Evolutionary conservation across 2,797 vertebrate species (phyloP), one percentile per base, ranked within the genome.

Genomic region (Enoplosus armatus): DNA sequence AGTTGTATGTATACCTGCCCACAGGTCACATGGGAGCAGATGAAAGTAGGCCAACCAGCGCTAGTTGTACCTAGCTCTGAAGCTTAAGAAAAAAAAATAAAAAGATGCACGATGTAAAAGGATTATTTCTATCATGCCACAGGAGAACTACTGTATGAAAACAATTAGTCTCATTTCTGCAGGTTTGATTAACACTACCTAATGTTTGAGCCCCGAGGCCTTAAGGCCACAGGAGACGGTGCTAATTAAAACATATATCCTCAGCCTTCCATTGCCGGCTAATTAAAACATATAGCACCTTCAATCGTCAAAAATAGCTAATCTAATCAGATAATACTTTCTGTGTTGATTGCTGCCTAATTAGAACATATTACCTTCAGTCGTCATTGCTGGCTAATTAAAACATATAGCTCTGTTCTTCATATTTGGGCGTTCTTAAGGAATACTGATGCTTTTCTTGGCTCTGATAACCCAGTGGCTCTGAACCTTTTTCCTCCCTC

Each of bases 171-270:
- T 91, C 77, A 92, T 92, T 93, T 82, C 79, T 87, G 77, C 81
- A 87, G 84, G 84, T 93, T 92, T 94, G 92, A 94, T 93, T 94
- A 94, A 92, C 90, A 78, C 58, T 77, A 83, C 83, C 88, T 90
- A 62, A 74, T 85, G 87, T 83, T 88, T 83, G 77, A 90, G 82
- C 78, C 92, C 88, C 0, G 37, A 78, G 89, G 89, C 86, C 85
- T 71, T 9, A 6, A 48, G 83, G 73, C 91, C 92, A 84, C 90
- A 73, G 67, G 91, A 87, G 91, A 93, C 72, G 3, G 3, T 35
- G 69, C 91, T 93, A 93, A 94, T 93, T 93, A 93, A 93, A 93
- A 92, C 87, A 93, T 93, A 92, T 89, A 92, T 86, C 87, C 87
- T 88, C 63, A 41, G 59, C 69, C 73, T 88, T 86, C 73, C 64